Percentiles rank a stretch among this genome's conserved stretches.
Evolutionary conservation across 2,113 vertebrate species (phyloP).

Genomic region (Polyodon spathula): DNA sequence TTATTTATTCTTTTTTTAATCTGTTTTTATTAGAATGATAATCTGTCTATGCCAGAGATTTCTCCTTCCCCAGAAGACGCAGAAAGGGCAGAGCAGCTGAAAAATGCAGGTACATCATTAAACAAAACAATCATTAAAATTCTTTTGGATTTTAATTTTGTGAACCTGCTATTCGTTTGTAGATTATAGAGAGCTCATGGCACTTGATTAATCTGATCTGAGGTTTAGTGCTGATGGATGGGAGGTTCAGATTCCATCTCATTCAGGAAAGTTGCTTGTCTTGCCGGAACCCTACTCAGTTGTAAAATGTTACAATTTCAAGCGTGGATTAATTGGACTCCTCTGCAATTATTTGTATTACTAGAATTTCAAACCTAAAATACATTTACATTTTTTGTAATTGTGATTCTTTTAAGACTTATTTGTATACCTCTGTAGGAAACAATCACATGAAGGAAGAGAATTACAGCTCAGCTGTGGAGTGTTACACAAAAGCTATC

Average conservation of each 20-base stretch:
- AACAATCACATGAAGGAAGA: conserved; percentile 98
- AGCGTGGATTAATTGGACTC: too few species aligned
- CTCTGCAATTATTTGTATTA: too few species aligned
- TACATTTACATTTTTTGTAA: too few species aligned
- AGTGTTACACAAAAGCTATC: conserved; percentile 86
- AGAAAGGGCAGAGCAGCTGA: conserved; percentile 84
- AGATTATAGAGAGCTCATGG: too few species aligned
- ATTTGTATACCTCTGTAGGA: conserved; percentile 51
- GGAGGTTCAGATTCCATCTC: too few species aligned
- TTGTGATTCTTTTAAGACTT: too few species aligned
- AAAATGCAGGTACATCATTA: conserved; percentile 80
- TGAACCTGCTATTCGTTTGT: neutral
- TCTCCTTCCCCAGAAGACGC: conserved; percentile 64
- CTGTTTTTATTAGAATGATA: conserved; percentile 63
- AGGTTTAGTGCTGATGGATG: too few species aligned
- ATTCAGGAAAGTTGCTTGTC: too few species aligned
- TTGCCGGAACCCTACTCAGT: too few species aligned
- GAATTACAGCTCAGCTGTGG: conserved; percentile 82
- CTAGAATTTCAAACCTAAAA: neutral
- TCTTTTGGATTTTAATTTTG: neutral
- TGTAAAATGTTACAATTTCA: too few species aligned
- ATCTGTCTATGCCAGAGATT: conserved; percentile 60
- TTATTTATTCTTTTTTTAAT: conserved; percentile 17
- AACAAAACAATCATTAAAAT: conserved; percentile 4
- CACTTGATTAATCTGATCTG: too few species aligned